phyloP scores from a whole-genome alignment of 1,140 invertebrate species.

The Leptinotarsa undecemlineata region DNA sequence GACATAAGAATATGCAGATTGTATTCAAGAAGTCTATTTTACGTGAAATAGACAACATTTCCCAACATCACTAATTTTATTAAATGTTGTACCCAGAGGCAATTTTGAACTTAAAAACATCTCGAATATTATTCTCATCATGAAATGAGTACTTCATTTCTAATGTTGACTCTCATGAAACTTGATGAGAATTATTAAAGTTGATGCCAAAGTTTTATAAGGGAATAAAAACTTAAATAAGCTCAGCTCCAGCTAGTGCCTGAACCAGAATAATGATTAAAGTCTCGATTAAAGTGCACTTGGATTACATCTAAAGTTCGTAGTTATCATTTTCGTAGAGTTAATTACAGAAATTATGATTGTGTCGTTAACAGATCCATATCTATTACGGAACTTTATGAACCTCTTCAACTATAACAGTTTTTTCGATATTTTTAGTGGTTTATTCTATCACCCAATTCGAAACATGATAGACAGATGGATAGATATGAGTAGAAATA shows the following conservation, averaged over 20 bases:
- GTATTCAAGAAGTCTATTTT: too few species aligned
- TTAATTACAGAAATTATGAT: neutral
- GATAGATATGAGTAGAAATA: too few species aligned
- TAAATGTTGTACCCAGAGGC: too few species aligned
- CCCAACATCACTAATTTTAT: too few species aligned
- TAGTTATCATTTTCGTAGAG: neutral
- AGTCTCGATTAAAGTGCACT: neutral
- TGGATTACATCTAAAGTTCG: neutral
- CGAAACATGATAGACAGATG: too few species aligned
- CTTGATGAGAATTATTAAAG: neutral
- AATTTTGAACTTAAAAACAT: too few species aligned
- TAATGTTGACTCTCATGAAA: neutral
- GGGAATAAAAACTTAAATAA: neutral
- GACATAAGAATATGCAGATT: too few species aligned
- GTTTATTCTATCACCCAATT: too few species aligned
- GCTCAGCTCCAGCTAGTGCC: neutral
- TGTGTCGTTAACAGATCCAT: neutral
- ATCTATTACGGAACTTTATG: neutral
- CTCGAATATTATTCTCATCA: too few species aligned
- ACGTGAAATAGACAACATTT: too few species aligned
- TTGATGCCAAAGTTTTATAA: constrained; percentile 1
- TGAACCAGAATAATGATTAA: constrained; percentile 1
- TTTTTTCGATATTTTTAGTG: too few species aligned
- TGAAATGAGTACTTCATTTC: neutral
- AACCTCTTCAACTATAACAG: too few species aligned